phyloP scores from a whole-genome alignment of 2,888 invertebrate species.

The Disparrhopalites patrizii region DNA sequence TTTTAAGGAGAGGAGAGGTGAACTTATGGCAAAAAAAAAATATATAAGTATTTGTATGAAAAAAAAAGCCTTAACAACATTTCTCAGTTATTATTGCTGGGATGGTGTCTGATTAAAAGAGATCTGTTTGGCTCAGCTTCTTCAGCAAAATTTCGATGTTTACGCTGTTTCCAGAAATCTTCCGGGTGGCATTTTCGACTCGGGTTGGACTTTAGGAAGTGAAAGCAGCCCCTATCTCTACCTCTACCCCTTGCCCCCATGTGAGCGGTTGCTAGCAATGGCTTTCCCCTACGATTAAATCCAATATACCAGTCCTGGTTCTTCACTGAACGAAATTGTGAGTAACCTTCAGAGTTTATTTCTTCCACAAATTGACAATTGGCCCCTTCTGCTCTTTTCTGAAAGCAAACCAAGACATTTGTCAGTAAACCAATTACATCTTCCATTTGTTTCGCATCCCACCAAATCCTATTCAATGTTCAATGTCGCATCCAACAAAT shows the following conservation, averaged over 20 bases:
- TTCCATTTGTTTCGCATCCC: too few species aligned
- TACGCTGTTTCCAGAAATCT: neutral
- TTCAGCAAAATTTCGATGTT: neutral
- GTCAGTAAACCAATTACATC: too few species aligned
- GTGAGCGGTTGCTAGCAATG: conserved; percentile 25
- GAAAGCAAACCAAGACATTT: conserved; percentile 15
- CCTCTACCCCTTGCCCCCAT: neutral
- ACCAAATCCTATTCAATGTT: too few species aligned
- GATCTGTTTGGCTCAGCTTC: too few species aligned
- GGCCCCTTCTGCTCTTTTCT: conserved; percentile 32
- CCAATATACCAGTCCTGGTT: conserved; percentile 38
- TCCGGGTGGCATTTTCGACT: neutral
- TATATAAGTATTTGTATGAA: conserved; percentile 1
- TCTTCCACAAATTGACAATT: conserved; percentile 42
- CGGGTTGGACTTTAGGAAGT: conserved; percentile 15
- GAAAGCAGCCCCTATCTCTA: conserved; percentile 8
- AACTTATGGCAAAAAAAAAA: too few species aligned
- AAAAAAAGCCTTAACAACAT: too few species aligned
- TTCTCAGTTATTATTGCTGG: too few species aligned
- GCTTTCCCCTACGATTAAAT: conserved; percentile 36
- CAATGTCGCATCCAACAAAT: too few species aligned
- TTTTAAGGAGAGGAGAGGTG: neutral
- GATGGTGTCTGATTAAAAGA: too few species aligned
- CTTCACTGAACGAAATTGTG: conserved; percentile 35
- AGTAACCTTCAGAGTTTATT: conserved; percentile 10